A percentile compares a stretch with the other conserved stretches of the same genome.
phyloP scores from a whole-genome alignment of 2,797 vertebrate species.

The Hydrophis major region DNA sequence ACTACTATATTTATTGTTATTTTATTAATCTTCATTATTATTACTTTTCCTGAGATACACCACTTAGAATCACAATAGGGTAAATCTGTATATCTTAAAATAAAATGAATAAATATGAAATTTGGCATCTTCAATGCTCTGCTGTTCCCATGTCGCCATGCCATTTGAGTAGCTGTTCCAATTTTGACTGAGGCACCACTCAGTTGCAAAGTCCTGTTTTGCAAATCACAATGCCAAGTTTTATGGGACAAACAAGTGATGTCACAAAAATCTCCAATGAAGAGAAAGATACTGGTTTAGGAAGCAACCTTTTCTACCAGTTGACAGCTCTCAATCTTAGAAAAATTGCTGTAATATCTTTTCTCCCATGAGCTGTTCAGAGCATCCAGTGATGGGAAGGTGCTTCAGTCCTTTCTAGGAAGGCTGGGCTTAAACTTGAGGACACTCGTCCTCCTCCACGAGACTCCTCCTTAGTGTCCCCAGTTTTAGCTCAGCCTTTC shows the following conservation, averaged over 20 bases:
- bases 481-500: no score
- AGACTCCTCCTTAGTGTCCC: no score
- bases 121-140: background rate
- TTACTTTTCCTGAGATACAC: background rate
- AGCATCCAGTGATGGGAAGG: no score
- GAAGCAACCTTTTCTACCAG: background rate
- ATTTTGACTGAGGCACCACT: background rate
- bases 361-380: no score
- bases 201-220: background rate
- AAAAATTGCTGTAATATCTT: background rate
- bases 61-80: background rate
- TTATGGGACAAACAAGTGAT: background rate
- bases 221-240: background rate
- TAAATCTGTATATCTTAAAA: background rate
- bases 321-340: background rate
- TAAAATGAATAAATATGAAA: background rate
- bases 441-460: no score
- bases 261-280: background rate
- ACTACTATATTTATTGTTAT: background rate
- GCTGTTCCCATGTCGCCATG: background rate
- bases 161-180: background rate
- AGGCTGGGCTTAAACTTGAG: no score
- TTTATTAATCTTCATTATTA: background rate
- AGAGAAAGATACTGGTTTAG: background rate
- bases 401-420: no score